Evolutionary conservation across 2,113 vertebrate genomes (phyloP).

Genomic region (Oxygymnocypris stewartii): DNA sequence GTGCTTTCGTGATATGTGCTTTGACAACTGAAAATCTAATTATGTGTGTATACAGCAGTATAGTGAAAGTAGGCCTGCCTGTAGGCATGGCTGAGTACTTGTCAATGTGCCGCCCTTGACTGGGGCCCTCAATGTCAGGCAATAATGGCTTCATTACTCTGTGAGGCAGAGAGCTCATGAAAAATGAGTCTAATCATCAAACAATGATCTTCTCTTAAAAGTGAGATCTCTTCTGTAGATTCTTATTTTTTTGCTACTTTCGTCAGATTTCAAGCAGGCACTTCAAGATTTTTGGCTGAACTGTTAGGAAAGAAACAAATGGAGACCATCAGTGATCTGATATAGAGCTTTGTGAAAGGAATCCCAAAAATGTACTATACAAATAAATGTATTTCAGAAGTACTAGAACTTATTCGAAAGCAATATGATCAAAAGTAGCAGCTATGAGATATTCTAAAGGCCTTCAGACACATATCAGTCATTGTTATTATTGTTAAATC

Average conservation of each 20-base stretch:
- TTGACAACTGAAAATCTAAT: slow-evolving; percentile 57
- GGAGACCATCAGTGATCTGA: neutral
- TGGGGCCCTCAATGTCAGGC: slow-evolving; percentile 41
- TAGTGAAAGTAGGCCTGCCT: slow-evolving; percentile 44
- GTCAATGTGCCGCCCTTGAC: slow-evolving; percentile 51
- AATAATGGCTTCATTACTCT: slow-evolving; percentile 29
- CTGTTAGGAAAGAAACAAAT: neutral
- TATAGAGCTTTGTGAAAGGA: neutral
- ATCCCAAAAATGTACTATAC: neutral
- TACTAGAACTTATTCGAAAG: neutral
- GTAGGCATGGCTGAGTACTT: slow-evolving; percentile 42
- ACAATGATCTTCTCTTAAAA: slow-evolving; percentile 22
- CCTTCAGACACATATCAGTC: neutral
- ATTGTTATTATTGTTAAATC: neutral
- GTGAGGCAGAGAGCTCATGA: slow-evolving; percentile 4
- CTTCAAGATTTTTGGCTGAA: neutral
- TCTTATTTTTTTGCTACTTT: slow-evolving; percentile 30
- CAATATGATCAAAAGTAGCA: neutral
- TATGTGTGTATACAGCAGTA: slow-evolving; percentile 36
- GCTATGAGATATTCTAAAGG: neutral
- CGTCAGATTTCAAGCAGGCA: slow-evolving; percentile 11
- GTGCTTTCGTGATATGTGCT: slow-evolving; percentile 41
- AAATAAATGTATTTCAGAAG: neutral
- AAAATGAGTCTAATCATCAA: slow-evolving; percentile 23
- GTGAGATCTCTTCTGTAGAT: neutral